Evolutionary conservation across 2,113 vertebrate genomes (phyloP), one percentile per base, ranked within the genome.

Genomic region (Gallinago jamesoni): DNA sequence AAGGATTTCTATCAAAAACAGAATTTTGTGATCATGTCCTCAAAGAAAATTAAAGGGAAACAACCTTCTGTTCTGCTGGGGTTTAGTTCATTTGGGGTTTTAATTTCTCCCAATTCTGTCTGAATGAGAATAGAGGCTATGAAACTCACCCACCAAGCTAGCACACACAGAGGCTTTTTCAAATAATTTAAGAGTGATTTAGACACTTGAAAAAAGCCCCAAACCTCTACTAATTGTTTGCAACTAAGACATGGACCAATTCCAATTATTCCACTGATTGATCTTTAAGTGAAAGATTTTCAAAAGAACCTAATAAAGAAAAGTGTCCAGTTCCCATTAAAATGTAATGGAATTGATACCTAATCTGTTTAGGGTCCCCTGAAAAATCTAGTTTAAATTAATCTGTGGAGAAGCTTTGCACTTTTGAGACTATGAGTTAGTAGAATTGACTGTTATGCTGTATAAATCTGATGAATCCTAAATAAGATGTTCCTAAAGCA

Each of bases 351-450:
- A 37, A 91, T 94, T 94, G 91, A 73, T 89, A 76, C n/a, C 41
- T 94, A 94, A 91, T 62, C 81, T 82, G 22, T 77, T 87, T 69
- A 73, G 67, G 37, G 7, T 70, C 28, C 84, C 60, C 41, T 91
- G 77, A 89, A 96, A 96, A 92, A 91, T 62, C 60, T 66, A 82
- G 64, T 78, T 81, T 74, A 83, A 91, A 95, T 92, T 81, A 89
- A 95, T 64, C 7, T 10, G 48, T 41, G 60, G 28, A 88, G 48
- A 84, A 90, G 31, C 80, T 90, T 90, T 10, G 4, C 28, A 41
- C 55, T 94, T 91, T 48, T 0, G 7, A 88, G 76, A 83, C 24
- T 62, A 59, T 0, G 0, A 76, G 57, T 79, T 57, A 89, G 84
- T 8, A 87, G 84, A 89, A 82, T 56, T 87, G 50, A 79, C 56